Evolutionary conservation across 2,888 invertebrate genomes (phyloP), one percentile per base, ranked within the genome.

Genomic region (Parelbella ahira): DNA sequence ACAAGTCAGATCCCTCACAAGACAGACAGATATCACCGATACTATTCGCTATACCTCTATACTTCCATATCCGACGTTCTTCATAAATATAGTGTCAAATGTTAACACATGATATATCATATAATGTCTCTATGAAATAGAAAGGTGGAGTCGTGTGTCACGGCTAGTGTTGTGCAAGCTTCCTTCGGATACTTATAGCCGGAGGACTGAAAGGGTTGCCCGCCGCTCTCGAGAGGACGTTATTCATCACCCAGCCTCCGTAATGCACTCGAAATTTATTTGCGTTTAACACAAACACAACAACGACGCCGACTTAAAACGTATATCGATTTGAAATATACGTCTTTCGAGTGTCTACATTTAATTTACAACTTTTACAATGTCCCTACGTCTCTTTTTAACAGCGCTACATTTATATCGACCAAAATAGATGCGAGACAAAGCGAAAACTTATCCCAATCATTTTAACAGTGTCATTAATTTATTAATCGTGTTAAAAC

Each of bases 191-290:
- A 21, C 28, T 36, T 36, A 37, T 28, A 37, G 28, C 37, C 24
- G 15, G 9, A 37, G 30, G 18, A 39, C 11, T 70, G 67, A 79
- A 80, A 81, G 82, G 77, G 78, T 73, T 4, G 15, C 64, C 56
- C 51, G 49, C 47, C 44, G 34, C 36, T 41, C 39, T 36, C 41
- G 53, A 56, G 60, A 72, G 78, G 76, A 76, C 69, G 78, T 71
- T 63, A 79, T 83, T 66, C 73, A 81, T 84, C 81, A 81, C 68
- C 37, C 50, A 54, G 55, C 53, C 55, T 55, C 62, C 64, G 76
- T 75, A 81, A 83, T 81, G 81, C 73, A 65, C 69, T 76, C 69
- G 60, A 72, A 75, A 83, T 84, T 82, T 83, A 84, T 84, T 71
- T 77, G 75, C 77, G 71, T 78, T 77, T 79, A 67, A 78, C 74